A percentile compares a stretch with the other conserved stretches of the same genome.
phyloP scores from a whole-genome alignment of 92 coral and sea anemone species.

The Zoanthus sansibaricus region DNA sequence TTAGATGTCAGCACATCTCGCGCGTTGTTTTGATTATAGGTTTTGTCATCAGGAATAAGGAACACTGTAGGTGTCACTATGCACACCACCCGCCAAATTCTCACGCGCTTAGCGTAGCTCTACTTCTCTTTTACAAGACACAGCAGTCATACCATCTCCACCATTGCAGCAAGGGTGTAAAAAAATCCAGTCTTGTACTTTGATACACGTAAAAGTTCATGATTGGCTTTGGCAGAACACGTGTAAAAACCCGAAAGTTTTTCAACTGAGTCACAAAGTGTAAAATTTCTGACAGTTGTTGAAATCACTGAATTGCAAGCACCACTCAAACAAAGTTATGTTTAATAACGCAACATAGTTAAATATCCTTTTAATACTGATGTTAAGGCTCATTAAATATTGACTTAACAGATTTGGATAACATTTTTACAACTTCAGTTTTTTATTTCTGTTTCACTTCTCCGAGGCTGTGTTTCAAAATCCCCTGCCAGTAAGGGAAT shows the following conservation, averaged over 20 bases:
- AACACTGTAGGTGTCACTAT: constrained; percentile 23
- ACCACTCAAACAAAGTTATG: too few species aligned
- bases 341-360: too few species aligned
- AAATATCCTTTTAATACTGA: background rate
- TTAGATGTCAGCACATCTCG: background rate
- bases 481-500: background rate
- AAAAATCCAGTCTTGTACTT: background rate
- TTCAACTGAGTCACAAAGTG: background rate
- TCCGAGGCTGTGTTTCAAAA: background rate
- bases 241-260: constrained; percentile 18
- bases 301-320: background rate
- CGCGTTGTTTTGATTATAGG: constrained; percentile 9
- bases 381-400: background rate
- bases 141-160: constrained; percentile 2
- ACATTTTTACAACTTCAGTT: background rate
- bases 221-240: constrained; percentile 6
- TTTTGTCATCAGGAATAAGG: background rate
- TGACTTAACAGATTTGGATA: constrained; percentile 7
- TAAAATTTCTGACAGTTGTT: background rate
- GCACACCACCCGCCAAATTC: constrained; percentile 43
- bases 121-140: background rate
- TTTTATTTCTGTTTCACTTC: background rate
- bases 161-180: background rate
- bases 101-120: constrained; percentile 31
- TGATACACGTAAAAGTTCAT: background rate